Percentiles rank a stretch among this genome's conserved stretches.
phyloP scores from a whole-genome alignment of 2,888 invertebrate species.

The Rhamnusium bicolor region DNA sequence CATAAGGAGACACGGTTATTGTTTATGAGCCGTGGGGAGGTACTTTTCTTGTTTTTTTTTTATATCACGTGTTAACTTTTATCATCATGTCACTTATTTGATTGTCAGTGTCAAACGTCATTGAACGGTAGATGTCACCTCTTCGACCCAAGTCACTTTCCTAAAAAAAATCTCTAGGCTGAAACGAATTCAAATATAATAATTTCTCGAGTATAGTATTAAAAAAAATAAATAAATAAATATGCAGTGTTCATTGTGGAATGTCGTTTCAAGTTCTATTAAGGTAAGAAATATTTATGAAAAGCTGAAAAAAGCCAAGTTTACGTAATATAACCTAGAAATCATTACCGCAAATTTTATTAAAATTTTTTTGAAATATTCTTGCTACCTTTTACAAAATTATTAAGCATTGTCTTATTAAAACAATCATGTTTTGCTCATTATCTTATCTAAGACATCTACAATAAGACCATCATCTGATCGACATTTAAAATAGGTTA shows the following conservation, averaged over 20 bases:
- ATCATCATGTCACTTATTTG: no score
- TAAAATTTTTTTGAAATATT: neutral
- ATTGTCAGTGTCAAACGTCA: neutral
- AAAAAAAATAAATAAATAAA: constrained; percentile 42
- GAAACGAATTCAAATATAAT: neutral
- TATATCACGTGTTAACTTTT: no score
- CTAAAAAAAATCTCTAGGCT: neutral
- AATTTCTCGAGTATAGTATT: neutral
- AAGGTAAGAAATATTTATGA: constrained; percentile 66
- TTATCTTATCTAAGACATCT: constrained; percentile 1
- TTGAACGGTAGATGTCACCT: constrained; percentile 9
- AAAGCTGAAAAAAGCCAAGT: constrained; percentile 18
- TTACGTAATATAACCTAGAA: constrained; percentile 66
- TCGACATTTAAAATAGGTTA: neutral
- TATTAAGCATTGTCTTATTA: no score
- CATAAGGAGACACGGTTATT: no score
- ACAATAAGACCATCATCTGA: neutral
- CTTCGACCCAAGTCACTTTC: constrained; percentile 1
- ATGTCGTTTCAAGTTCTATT: constrained; percentile 68
- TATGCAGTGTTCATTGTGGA: constrained; percentile 73
- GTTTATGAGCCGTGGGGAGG: no score
- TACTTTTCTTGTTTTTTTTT: no score
- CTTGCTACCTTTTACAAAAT: no score
- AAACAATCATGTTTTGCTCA: no score
- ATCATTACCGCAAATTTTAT: neutral